phyloP scores from a whole-genome alignment of 2,113 vertebrate species.

The Amphiprion ocellaris region DNA sequence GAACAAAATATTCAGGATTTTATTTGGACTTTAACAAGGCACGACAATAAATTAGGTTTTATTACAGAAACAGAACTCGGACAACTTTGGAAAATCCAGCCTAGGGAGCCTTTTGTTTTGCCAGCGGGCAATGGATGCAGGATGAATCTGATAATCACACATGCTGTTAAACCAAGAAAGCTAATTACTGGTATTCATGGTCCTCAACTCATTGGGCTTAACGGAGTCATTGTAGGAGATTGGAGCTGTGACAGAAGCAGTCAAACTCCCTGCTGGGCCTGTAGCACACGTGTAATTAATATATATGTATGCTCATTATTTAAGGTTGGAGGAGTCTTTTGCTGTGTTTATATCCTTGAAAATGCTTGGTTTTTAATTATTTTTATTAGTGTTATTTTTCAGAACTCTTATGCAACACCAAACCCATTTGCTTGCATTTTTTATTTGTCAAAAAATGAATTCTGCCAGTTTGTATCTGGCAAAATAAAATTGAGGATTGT shows the following conservation, averaged over 20 bases:
- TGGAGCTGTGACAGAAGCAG: slow-evolving; percentile 36
- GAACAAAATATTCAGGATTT: slow-evolving; percentile 73
- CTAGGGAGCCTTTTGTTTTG: slow-evolving; percentile 60
- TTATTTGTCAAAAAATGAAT: slow-evolving; percentile 36
- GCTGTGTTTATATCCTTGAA: slow-evolving; percentile 33
- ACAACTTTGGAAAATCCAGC: slow-evolving; percentile 60
- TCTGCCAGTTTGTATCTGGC: slow-evolving; percentile 26
- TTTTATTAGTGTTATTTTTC: too few relatives aligned
- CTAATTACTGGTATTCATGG: slow-evolving; percentile 72
- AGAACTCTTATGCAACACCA: too few relatives aligned
- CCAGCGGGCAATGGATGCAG: slow-evolving; percentile 51
- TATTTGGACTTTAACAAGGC: slow-evolving; percentile 77
- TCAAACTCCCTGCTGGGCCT: slow-evolving; percentile 40
- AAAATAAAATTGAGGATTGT: slow-evolving; percentile 26
- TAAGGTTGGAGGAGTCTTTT: slow-evolving; percentile 32
- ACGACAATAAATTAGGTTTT: slow-evolving; percentile 76
- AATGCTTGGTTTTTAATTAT: not conserved
- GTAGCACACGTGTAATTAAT: slow-evolving; percentile 56
- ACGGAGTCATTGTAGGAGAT: slow-evolving; percentile 51
- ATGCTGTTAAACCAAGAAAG: slow-evolving; percentile 67
- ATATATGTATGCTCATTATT: slow-evolving; percentile 45
- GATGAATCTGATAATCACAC: slow-evolving; percentile 64
- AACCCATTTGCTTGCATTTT: slow-evolving; percentile 4
- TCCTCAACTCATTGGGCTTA: slow-evolving; percentile 48
- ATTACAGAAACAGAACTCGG: slow-evolving; percentile 66